Base-by-base conservation (phyloP, 2,888 invertebrate species). In the Rhopalosiphum nymphaeae region DNA sequence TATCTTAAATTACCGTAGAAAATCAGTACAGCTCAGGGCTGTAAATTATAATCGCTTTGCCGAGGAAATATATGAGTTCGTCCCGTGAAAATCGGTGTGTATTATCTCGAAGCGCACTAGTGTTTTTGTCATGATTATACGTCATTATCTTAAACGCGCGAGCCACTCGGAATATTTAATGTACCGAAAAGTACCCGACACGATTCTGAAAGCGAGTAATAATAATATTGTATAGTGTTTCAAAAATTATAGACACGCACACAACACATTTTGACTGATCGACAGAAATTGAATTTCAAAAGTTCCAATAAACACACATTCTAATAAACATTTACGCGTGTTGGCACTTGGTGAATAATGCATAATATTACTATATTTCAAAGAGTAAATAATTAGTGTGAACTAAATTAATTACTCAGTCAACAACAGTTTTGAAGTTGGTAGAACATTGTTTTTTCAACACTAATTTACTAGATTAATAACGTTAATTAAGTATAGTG, bases 101-200 rank as follows among this genome's bases (percentile, higher is more conserved):
- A 49, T 36, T 87, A 92, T 87, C n/a, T 87, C 49, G 26, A 87
- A 61, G 61, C 25, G 86, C 86, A 86, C 44, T 25, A 44, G 44
- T 86, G 44, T 91, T 85, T 90, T 56, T 42, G 85, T 57, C 57
- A 0, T 57, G 85, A 86, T 86, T 57, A 44, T 44, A n/a, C 44
- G 85, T 56, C 85, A 91, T 91, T 91, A 85, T 91, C 57, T 86
- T 86, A 57, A 91, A n/a, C 57, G 26, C 56, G 91, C 21, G 85
- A 91, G 91, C 85, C 42, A 56, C 56, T 85, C 44, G 11, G 56
- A 85, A 85, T 91, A 91, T 56, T 91, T 57, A 91, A 91, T 85
- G 91, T 56, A 91, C 91, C 84, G 91, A 91, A 84, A 91, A 84
- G 67, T 91, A 90, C 61, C 87, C 16, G 25, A 88, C 85, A 44